These are phyloP conservation scores for Proisotoma minuta DNA, from an alignment of 2,888 invertebrate genomes.

Conservation along the genomic window DNA sequence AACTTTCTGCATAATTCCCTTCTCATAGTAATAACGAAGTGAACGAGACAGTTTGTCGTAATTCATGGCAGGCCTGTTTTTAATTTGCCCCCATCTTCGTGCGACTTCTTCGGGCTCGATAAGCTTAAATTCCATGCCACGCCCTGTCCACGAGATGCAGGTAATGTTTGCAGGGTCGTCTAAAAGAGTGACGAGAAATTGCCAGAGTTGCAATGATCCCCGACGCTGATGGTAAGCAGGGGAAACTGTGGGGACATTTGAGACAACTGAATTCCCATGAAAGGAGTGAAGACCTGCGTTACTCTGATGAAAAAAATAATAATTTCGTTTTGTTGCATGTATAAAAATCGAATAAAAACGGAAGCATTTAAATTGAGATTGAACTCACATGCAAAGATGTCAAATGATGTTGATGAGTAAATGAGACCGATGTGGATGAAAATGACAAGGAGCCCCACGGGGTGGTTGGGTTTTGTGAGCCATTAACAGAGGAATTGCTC, in stretches of 20 bases:
- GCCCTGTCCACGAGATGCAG: slow-evolving; percentile 78
- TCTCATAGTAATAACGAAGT: slow-evolving; percentile 92
- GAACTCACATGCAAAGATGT: slow-evolving; percentile 37
- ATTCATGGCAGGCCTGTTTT: slow-evolving; percentile 95
- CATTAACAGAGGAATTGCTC: slow-evolving; percentile 7
- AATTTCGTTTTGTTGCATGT: background rate
- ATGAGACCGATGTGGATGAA: slow-evolving; percentile 11
- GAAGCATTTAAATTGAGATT: slow-evolving; percentile 11
- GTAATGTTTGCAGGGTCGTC: slow-evolving; percentile 53
- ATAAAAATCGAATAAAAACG: background rate
- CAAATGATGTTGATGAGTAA: slow-evolving; percentile 27
- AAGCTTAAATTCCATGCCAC: slow-evolving; percentile 91
- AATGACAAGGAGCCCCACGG: slow-evolving; percentile 14
- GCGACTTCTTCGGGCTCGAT: slow-evolving; percentile 96
- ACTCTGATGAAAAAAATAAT: too few species aligned
- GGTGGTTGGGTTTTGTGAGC: background rate
- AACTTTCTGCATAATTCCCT: slow-evolving; percentile 98
- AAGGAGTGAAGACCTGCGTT: background rate
- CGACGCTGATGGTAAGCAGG: slow-evolving; percentile 58
- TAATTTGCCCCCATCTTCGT: slow-evolving; percentile 90
- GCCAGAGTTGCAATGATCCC: slow-evolving; percentile 88
- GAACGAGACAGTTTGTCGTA: slow-evolving; percentile 92
- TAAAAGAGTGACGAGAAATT: slow-evolving; percentile 68
- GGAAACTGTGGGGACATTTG: background rate
- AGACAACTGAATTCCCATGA: too few species aligned